Evolutionary conservation across 2,888 invertebrate genomes (phyloP).

Genomic region (Spilosoma lubricipeda): DNA sequence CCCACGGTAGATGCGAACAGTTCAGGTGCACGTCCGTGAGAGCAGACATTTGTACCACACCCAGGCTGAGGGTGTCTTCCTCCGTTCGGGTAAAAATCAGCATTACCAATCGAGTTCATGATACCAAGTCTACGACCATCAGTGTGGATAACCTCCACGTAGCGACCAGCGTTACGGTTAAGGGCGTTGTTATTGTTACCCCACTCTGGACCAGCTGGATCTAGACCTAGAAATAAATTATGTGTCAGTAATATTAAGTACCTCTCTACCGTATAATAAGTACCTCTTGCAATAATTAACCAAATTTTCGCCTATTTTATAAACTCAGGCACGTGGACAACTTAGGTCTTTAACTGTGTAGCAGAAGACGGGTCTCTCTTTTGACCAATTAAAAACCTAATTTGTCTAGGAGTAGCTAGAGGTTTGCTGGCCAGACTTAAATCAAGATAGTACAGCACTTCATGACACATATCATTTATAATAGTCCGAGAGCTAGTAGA

Average conservation of each 20-base stretch:
- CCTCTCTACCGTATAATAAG: no score
- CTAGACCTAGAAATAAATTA: conserved; percentile 56
- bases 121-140: conserved; percentile 68
- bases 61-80: conserved; percentile 71
- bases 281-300: not conserved
- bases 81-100: conserved; percentile 74
- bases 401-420: no score
- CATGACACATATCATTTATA: no score
- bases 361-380: no score
- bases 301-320: not conserved
- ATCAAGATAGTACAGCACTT: no score
- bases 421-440: no score
- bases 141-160: conserved; percentile 74
- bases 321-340: no score
- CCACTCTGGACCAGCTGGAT: conserved; percentile 74
- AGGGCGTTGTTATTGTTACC: conserved; percentile 55
- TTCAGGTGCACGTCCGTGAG: conserved; percentile 64
- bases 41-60: conserved; percentile 65
- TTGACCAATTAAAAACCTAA: no score
- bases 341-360: no score
- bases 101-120: conserved; percentile 55
- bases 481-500: no score
- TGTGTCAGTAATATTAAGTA: not conserved
- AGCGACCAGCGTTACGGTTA: conserved; percentile 54
- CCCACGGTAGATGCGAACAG: conserved; percentile 67